Evolutionary conservation across 2,113 vertebrate genomes (phyloP).

Genomic region (Bubalus kerabau): DNA sequence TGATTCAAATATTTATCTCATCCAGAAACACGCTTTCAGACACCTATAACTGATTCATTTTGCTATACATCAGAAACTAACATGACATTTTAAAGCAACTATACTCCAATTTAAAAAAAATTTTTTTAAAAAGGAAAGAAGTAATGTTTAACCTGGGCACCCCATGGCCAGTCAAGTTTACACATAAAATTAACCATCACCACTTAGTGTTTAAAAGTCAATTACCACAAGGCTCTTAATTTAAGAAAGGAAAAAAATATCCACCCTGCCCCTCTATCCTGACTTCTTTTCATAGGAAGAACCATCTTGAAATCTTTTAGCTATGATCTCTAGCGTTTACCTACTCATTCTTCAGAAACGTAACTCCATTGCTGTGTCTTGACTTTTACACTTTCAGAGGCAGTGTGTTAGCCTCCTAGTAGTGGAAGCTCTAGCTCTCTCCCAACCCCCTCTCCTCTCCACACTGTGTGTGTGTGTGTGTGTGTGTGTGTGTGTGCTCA

Average conservation of each 20-base stretch:
- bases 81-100: background rate
- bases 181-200: background rate
- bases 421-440: background rate
- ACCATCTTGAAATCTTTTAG: background rate
- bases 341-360: background rate
- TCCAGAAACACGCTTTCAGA: background rate
- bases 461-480: background rate
- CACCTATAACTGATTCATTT: background rate
- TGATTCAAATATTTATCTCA: background rate
- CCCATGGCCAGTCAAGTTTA: background rate
- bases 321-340: background rate
- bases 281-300: background rate
- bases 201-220: background rate
- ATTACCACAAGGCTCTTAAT: background rate
- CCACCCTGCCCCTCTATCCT: background rate
- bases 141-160: background rate
- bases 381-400: background rate
- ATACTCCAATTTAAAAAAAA: background rate
- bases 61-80: background rate
- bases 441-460: background rate
- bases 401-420: background rate
- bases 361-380: background rate
- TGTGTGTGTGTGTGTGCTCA: fast-evolving
- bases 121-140: background rate
- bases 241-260: background rate